A percentile compares a stretch with the other conserved stretches of the same genome.
These are phyloP conservation scores for Willisornis vidua DNA, from an alignment of 2,113 vertebrate genomes.

Conservation along the genomic window DNA sequence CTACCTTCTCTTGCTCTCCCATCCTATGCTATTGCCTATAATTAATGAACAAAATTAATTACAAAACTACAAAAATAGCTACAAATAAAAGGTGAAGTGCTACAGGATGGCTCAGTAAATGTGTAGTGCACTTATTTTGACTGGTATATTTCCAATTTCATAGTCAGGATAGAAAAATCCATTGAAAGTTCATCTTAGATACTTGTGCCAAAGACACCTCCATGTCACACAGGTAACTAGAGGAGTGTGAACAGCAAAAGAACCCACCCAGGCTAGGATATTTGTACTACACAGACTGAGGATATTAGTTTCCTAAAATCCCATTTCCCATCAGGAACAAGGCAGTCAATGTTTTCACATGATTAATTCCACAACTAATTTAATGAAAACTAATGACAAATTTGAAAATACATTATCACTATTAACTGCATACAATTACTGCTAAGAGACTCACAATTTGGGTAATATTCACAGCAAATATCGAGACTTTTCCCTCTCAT, in stretches of 20 bases:
- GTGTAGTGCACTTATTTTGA: background rate
- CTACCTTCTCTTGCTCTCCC: conserved; percentile 18
- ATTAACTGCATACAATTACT: background rate
- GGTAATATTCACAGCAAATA: background rate
- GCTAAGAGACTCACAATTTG: background rate
- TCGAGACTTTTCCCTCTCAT: conserved; percentile 6
- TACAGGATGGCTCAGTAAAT: conserved; percentile 12
- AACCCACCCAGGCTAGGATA: background rate
- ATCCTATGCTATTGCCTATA: background rate
- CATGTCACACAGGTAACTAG: background rate
- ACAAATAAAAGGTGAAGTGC: background rate
- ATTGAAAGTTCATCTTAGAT: background rate
- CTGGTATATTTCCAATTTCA: background rate
- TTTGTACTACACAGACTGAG: background rate
- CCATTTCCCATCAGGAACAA: background rate
- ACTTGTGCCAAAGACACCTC: background rate
- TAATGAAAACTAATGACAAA: background rate
- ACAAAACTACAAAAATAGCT: background rate
- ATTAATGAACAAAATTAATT: background rate
- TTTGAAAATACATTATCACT: background rate
- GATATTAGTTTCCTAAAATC: background rate
- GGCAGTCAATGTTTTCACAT: background rate
- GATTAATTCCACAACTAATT: background rate
- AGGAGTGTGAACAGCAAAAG: background rate
- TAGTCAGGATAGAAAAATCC: background rate